phyloP scores from a whole-genome alignment of 2,113 vertebrate species.

The Pungitius pungitius region DNA sequence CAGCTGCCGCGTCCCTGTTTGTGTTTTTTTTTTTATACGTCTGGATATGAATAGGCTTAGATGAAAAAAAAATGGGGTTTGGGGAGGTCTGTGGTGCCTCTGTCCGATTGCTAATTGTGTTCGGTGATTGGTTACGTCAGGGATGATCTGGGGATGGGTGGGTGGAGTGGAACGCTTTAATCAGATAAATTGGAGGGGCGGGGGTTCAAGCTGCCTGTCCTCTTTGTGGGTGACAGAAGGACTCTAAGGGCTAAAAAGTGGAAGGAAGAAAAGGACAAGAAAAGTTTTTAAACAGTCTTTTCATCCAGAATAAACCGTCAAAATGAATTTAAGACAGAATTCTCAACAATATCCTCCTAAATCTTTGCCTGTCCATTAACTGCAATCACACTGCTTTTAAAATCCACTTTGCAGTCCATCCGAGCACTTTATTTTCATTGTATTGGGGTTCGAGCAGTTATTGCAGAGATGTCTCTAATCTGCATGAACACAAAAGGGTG shows the following conservation, averaged over 20 bases:
- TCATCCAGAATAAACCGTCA: neutral
- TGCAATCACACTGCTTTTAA: neutral
- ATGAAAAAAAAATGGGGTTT: constrained; percentile 65
- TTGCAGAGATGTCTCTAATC: neutral
- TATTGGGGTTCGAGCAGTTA: neutral
- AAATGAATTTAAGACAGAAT: neutral
- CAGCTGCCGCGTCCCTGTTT: constrained; percentile 48
- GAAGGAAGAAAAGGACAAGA: neutral
- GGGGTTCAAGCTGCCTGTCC: constrained; percentile 22
- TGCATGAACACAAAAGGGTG: neutral
- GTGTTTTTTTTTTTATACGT: constrained; percentile 31
- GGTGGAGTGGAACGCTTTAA: constrained; percentile 40
- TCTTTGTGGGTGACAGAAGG: neutral
- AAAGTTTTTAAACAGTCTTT: neutral
- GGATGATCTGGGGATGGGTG: constrained; percentile 31
- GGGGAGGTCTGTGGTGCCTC: constrained; percentile 44
- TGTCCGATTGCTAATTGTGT: constrained; percentile 56
- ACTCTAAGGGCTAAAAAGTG: neutral
- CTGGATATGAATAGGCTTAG: constrained; percentile 55
- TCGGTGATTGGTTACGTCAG: constrained; percentile 56
- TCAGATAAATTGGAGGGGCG: constrained; percentile 20
- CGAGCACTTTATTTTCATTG: neutral
- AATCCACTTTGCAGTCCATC: neutral
- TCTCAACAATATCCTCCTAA: neutral
- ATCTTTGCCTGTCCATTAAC: neutral